Evolutionary conservation across 2,888 invertebrate genomes (phyloP).

Genomic region (Bombylius discolor): DNA sequence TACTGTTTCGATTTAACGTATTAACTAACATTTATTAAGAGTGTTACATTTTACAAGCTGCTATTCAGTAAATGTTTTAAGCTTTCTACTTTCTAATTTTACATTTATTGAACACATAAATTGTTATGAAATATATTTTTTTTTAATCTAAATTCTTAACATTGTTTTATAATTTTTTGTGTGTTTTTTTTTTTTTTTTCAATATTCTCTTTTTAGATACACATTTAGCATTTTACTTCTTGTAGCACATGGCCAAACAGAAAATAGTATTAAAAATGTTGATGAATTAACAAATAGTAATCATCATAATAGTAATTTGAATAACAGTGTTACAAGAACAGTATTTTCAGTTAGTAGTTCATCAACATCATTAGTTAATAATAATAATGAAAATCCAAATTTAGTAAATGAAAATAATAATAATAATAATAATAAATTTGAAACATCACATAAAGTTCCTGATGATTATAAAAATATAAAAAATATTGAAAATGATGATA

Average conservation of each 20-base stretch:
- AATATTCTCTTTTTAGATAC: not conserved
- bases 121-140: too few species aligned
- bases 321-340: not conserved
- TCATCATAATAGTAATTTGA: not conserved
- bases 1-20: too few species aligned
- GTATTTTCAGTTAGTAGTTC: not conserved
- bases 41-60: too few species aligned
- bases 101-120: too few species aligned
- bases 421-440: constrained; percentile 37
- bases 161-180: too few species aligned
- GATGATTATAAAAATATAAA: constrained; percentile 11
- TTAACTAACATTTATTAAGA: too few species aligned
- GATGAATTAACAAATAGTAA: too few species aligned
- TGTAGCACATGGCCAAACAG: not conserved
- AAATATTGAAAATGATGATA: constrained; percentile 6
- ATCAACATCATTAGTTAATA: not conserved
- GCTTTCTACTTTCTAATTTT: too few species aligned
- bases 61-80: too few species aligned
- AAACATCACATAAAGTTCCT: constrained; percentile 56
- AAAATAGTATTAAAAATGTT: not conserved
- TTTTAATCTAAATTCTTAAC: too few species aligned
- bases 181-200: not conserved
- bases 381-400: too few species aligned
- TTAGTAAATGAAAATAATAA: not conserved
- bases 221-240: not conserved